These are phyloP conservation scores for Neoseiulus cucumeris DNA, from an alignment of 1,140 invertebrate species.

Conservation along the genomic window DNA sequence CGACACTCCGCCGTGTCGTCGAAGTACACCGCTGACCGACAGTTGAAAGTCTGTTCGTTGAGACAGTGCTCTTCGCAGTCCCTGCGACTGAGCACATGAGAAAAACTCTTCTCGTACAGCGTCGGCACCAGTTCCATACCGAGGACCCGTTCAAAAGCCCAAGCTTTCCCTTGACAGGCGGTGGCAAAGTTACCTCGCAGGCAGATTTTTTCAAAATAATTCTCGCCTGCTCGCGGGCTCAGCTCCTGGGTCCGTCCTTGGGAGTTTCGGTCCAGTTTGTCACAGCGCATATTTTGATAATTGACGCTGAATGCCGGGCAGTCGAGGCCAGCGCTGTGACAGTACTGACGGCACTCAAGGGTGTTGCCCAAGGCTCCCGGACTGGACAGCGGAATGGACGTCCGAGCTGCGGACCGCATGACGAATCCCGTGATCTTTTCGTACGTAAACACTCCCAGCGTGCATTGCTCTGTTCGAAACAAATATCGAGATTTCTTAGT, in stretches of 20 bases:
- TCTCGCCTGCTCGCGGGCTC: slow-evolving; percentile 26
- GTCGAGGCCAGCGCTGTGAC: slow-evolving; percentile 28
- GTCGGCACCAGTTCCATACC: slow-evolving; percentile 28
- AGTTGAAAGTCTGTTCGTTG: slow-evolving; percentile 25
- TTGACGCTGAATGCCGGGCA: slow-evolving; percentile 33
- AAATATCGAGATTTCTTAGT: too few species aligned
- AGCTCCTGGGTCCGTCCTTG: slow-evolving; percentile 30
- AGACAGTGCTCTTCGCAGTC: slow-evolving; percentile 32
- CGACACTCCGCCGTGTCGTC: slow-evolving; percentile 28
- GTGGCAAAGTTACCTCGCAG: slow-evolving; percentile 26
- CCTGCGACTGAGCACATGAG: slow-evolving; percentile 27
- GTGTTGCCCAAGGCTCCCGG: slow-evolving; percentile 27
- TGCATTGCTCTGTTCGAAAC: slow-evolving; percentile 26
- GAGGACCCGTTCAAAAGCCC: slow-evolving; percentile 33
- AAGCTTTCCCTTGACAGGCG: slow-evolving; percentile 29
- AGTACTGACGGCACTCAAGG: slow-evolving; percentile 25
- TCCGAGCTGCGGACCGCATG: slow-evolving; percentile 28
- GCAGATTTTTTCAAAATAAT: slow-evolving; percentile 35
- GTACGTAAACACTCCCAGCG: slow-evolving; percentile 32
- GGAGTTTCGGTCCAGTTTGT: slow-evolving; percentile 32
- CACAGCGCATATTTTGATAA: slow-evolving; percentile 29
- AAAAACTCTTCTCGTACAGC: slow-evolving; percentile 25
- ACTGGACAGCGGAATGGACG: slow-evolving; percentile 25
- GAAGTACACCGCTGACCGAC: slow-evolving; percentile 33
- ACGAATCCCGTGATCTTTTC: slow-evolving; percentile 33